These are phyloP conservation scores for Drosophila eohydei DNA, from an alignment of 2,888 invertebrate species.

Conservation along the genomic window DNA sequence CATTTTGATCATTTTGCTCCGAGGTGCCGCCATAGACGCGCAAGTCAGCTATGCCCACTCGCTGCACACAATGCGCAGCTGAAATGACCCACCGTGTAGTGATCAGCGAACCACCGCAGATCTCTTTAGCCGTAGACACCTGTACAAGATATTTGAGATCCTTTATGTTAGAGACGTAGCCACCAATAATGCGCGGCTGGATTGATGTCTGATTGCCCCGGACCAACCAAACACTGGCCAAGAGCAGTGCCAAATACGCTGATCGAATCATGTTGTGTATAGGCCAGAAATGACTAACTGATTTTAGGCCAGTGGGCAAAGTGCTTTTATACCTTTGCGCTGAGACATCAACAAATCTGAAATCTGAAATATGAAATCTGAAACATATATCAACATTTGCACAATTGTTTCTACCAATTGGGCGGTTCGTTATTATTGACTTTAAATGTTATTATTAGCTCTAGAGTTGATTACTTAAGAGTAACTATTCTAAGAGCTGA, in stretches of 20 bases:
- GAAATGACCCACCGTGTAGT: conserved; percentile 69
- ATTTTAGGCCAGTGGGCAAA: background rate
- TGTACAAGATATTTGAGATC: conserved; percentile 66
- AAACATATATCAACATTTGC: conserved; percentile 47
- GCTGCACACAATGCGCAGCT: conserved; percentile 70
- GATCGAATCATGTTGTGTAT: conserved; percentile 34
- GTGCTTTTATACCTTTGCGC: conserved; percentile 50
- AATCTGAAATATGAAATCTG: conserved; percentile 2
- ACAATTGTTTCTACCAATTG: conserved; percentile 57
- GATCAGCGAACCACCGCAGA: conserved; percentile 64
- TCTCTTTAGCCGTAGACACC: conserved; percentile 32
- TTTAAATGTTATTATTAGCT: conserved; percentile 11
- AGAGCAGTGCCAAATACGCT: conserved; percentile 10
- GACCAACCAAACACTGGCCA: conserved; percentile 9
- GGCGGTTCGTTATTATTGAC: conserved; percentile 9
- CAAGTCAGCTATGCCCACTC: conserved; percentile 27
- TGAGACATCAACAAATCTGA: conserved; percentile 47
- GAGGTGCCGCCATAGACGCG: conserved; percentile 63
- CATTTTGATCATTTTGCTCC: conserved; percentile 37
- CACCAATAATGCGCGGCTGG: conserved; percentile 66
- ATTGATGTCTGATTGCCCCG: conserved; percentile 4
- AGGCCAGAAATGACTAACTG: conserved; percentile 20
- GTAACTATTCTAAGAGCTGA: background rate
- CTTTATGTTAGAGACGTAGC: conserved; percentile 42
- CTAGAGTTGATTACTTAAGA: conserved; percentile 9